Percentiles rank a stretch among this genome's conserved stretches.
phyloP scores from a whole-genome alignment of 2,113 vertebrate species.

The Morphnarchus princeps region DNA sequence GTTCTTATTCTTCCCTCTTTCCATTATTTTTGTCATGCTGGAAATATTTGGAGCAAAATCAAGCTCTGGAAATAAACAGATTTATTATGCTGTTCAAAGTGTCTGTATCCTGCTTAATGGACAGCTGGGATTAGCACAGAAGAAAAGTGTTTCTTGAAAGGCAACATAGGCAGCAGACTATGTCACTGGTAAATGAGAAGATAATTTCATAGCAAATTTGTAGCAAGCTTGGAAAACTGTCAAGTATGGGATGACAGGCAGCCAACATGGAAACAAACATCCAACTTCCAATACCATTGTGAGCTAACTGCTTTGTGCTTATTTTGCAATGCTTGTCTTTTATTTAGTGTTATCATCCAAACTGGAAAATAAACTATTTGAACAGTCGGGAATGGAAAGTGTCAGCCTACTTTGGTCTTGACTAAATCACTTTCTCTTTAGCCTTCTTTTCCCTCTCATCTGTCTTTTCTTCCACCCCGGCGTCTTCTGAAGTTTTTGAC shows the following conservation, averaged over 20 bases:
- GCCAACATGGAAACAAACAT: not conserved
- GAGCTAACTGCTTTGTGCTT: not conserved
- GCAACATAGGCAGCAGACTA: not conserved
- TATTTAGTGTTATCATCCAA: not conserved
- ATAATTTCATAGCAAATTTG: not conserved
- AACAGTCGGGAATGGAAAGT: not conserved
- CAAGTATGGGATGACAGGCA: not conserved
- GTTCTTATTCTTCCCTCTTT: not conserved
- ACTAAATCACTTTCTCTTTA: slow-evolving; percentile 6
- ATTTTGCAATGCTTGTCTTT: slow-evolving; percentile 11
- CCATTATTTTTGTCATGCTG: slow-evolving; percentile 29
- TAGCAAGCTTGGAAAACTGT: not conserved
- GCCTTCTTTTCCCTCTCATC: not conserved
- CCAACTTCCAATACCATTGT: not conserved
- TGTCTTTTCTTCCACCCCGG: not conserved
- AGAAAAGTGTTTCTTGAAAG: slow-evolving; percentile 18
- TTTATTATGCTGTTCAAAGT: slow-evolving; percentile 2
- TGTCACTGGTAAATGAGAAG: not conserved
- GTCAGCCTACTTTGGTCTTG: not conserved
- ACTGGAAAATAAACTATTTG: not conserved
- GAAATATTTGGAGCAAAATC: slow-evolving; percentile 51
- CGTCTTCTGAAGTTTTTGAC: not conserved
- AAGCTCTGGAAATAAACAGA: slow-evolving; percentile 11
- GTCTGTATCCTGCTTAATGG: slow-evolving; percentile 15
- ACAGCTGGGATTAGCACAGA: slow-evolving; percentile 17